A percentile compares a stretch with the other conserved stretches of the same genome.
Conservation (phyloP, 2,113 vertebrate species). For the Sus scrofa region T2T-Sscrofa CM000813.6:138566501-138567000, state of each 20-base stretch:
- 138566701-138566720: neutral
- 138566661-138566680: neutral
- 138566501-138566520: neutral
- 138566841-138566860: neutral
- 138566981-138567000: neutral
- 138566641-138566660: neutral
- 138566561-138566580: constrained; percentile 34
- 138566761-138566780: neutral
- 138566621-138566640: neutral
- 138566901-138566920: neutral
- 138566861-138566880: neutral
- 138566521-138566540: constrained; percentile 8
- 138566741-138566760: neutral
- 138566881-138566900: neutral
- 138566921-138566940: neutral
- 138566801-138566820: neutral
- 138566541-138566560: neutral
- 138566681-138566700: neutral
- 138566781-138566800: neutral
- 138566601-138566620: neutral
- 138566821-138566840: neutral
- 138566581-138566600: neutral
- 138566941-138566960: neutral
- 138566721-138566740: neutral
- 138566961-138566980: neutral